Base-by-base conservation (phyloP, 2,888 invertebrate species). In the Augiades crinisus region DNA sequence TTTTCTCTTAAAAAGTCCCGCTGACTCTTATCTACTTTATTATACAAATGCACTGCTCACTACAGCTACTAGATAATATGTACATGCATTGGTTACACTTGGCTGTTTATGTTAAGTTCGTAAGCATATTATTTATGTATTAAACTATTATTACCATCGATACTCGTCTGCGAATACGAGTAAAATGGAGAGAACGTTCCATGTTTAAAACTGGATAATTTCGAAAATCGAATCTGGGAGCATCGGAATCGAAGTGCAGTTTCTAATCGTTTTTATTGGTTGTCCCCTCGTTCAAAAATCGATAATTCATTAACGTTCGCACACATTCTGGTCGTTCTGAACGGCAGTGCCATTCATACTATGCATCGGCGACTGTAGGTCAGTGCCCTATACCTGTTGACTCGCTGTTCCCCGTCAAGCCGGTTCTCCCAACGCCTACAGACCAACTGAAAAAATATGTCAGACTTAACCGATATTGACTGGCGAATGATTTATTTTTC, bases 381-480 rank as follows among this genome's bases (percentile, higher is more conserved):
- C 88, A 87, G 76, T 88, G 88, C 84, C 87, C 87, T 76, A 72
- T 75, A 61, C 88, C 88, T 87, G 88, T 87, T 86, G 83, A 75
- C 72, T 75, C 66, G 67, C 65, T 62, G 69, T 62, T 74, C 77
- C 80, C 72, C 61, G 81, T 68, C 75, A 66, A 78, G 75, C 88
- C 82, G 86, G 88, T 88, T 88, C 72, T 74, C 68, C 69, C 63
- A 67, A 66, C 64, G 67, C 62, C 68, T 58, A 57, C 59, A 59
- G 64, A 54, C 59, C 56, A 59, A 56, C 62, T 59, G 57, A 68
- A 68, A 70, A 67, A 69, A 69, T 61, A 67, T 67, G 68, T 72
- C 73, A 72, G 71, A 67, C 71, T 72, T 63, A 64, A 67, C 66
- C 69, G 65, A 72, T 65, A 73, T 71, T 56, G 58, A 54, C 44